A percentile compares a stretch with the other conserved stretches of the same genome.
Conservation (phyloP, 1,140 invertebrate genomes). For the Cotesia chilonis region DNA sequence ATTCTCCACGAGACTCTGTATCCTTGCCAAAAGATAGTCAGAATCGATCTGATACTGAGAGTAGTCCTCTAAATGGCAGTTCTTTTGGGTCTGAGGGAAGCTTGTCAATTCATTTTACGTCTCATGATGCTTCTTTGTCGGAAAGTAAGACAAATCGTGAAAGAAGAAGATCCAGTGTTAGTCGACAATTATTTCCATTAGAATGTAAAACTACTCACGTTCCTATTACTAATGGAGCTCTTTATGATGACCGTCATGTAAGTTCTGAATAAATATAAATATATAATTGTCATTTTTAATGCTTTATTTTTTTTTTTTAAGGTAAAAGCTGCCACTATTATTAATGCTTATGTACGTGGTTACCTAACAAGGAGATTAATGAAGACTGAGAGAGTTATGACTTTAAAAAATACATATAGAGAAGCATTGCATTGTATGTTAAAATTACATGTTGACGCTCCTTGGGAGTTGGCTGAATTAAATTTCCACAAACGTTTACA, state of each 20-base stretch:
- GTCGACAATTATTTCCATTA: slow-evolving; percentile 55
- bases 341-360: slow-evolving; percentile 81
- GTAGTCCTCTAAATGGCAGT: slow-evolving; percentile 15
- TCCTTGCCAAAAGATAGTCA: slow-evolving; percentile 12
- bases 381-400: slow-evolving; percentile 80
- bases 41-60: neutral
- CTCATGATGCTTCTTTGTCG: neutral
- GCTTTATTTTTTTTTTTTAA: slow-evolving; percentile 47
- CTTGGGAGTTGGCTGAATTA: slow-evolving; percentile 60
- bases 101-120: slow-evolving; percentile 16
- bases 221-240: slow-evolving; percentile 46
- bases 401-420: slow-evolving; percentile 81
- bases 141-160: slow-evolving; percentile 30
- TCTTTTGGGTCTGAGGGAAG: slow-evolving; percentile 30
- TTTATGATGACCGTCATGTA: slow-evolving; percentile 56
- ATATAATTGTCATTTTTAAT: slow-evolving; percentile 8
- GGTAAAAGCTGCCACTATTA: slow-evolving; percentile 71
- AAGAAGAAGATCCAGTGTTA: slow-evolving; percentile 48
- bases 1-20: neutral
- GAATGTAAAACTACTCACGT: slow-evolving; percentile 49
- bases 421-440: slow-evolving; percentile 80
- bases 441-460: slow-evolving; percentile 75
- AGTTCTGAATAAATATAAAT: slow-evolving; percentile 33
- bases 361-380: slow-evolving; percentile 82
- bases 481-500: slow-evolving; percentile 62